Evolutionary conservation across 2,113 vertebrate genomes (phyloP).

Genomic region (Austrofundulus limnaeus): DNA sequence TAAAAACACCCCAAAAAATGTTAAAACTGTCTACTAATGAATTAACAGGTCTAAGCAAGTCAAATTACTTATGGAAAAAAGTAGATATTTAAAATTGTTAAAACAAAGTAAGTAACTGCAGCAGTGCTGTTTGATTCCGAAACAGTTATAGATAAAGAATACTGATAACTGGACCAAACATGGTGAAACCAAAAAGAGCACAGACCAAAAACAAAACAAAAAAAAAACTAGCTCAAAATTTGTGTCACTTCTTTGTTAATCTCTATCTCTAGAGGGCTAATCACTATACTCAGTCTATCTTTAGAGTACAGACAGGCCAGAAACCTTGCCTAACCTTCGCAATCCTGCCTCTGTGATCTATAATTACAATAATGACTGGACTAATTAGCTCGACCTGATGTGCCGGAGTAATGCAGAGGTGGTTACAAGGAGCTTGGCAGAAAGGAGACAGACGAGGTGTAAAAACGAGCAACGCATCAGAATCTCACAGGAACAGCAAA

Average conservation of each 20-base stretch:
- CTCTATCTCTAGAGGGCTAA: slow-evolving; percentile 8
- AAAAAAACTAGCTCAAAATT: slow-evolving; percentile 8
- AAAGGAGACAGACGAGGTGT: slow-evolving; percentile 9
- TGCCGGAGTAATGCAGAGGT: slow-evolving; percentile 19
- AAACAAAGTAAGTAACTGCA: not conserved
- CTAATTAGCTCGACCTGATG: slow-evolving; percentile 56
- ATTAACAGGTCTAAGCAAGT: slow-evolving; percentile 32
- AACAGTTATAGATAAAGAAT: not conserved
- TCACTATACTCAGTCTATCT: not conserved
- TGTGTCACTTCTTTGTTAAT: not conserved
- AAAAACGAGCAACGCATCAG: not conserved
- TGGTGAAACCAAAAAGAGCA: slow-evolving; percentile 7
- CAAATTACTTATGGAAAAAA: slow-evolving; percentile 17
- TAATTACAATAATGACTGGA: slow-evolving; percentile 55
- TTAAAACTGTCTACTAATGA: slow-evolving; percentile 23
- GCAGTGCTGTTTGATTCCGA: not conserved
- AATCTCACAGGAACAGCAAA: slow-evolving; percentile 18
- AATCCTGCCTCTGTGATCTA: slow-evolving; percentile 42
- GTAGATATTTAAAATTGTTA: not conserved
- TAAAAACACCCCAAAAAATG: too few species aligned
- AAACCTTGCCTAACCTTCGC: slow-evolving; percentile 53
- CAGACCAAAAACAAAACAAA: slow-evolving; percentile 24
- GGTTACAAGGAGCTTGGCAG: slow-evolving; percentile 27
- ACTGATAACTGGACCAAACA: slow-evolving; percentile 3
- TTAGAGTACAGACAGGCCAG: slow-evolving; percentile 8